phyloP scores from a whole-genome alignment of 2,113 vertebrate species.

The Hepsetus odoe region DNA sequence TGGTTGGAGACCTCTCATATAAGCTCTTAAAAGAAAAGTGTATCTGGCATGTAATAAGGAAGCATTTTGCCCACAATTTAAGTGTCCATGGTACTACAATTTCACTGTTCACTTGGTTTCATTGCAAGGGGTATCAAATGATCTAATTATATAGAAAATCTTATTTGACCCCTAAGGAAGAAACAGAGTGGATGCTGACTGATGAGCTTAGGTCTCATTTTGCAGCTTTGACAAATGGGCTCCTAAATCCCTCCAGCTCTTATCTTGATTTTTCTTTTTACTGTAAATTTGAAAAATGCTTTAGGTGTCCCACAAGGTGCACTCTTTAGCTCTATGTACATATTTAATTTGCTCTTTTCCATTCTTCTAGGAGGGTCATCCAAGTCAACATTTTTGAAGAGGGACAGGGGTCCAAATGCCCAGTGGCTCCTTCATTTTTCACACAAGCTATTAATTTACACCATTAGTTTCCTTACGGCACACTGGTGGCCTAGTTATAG shows the following conservation, averaged over 20 bases:
- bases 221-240: neutral
- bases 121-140: neutral
- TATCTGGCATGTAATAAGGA: neutral
- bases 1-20: conserved; percentile 39
- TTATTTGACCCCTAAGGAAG: conserved; percentile 11
- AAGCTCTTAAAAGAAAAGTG: conserved; percentile 27
- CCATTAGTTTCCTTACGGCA: conserved; percentile 24
- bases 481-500: conserved; percentile 13
- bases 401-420: neutral
- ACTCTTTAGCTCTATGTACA: neutral
- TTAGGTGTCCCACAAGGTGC: neutral
- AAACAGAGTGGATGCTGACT: conserved; percentile 1
- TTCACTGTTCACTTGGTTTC: conserved; percentile 8
- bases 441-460: conserved; percentile 32
- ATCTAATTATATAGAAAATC: conserved; percentile 4
- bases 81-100: neutral
- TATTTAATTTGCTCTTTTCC: conserved; percentile 26
- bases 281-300: conserved; percentile 13
- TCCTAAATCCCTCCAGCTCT: conserved; percentile 13
- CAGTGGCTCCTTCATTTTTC: conserved; percentile 30
- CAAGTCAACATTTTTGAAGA: conserved; percentile 5
- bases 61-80: neutral
- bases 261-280: neutral
- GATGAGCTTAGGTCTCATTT: conserved; percentile 5
- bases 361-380: conserved; percentile 7